Base-by-base conservation (phyloP, 2,797 vertebrate genomes). In the Lindbergichthys nudifrons region DNA sequence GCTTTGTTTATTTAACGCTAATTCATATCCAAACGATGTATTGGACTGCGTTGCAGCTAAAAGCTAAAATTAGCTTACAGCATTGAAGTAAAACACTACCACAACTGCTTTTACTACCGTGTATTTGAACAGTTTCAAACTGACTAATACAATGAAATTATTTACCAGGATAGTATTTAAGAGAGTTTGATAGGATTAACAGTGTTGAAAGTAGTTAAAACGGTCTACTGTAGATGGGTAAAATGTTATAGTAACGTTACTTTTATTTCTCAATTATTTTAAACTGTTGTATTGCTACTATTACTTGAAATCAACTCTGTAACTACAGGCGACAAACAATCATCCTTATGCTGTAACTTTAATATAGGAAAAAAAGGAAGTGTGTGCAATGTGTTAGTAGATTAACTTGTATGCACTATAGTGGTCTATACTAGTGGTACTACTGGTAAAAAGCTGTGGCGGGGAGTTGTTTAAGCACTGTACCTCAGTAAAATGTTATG, bases 31-130 rank as follows among this genome's bases (percentile, higher is more conserved):
- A 7, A 8, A 1, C 3, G 2, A 30, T 9, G 51, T 18, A 7
- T 14, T 7, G 5, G 4, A 14, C 46, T 42, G 14, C 30, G 13
- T 3, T 18, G 8, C 13, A 58, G 64, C 74, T 68, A 64, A 59
- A 57, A 53, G 73, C 68, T 77, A 64, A 41, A 36, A 21, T 56
- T 79, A 67, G 79, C 78, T 54, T 58, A 43, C 18, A 3, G 23
- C 23, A 18, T 70, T 1, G 10, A 3, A 36, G 47, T 64, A 65
- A 41, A 39, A 15, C 62, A 4, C 23, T 9, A n/a, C 4, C 26
- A 30, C 19, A 13, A n/a, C 42, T 19, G 58, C 14, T 42, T 65
- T 36, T 36, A 26, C 26, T 5, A 5, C 47, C 72, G 6, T 26
- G 6, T 14, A 23, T 43, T 10, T 15, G 8, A 52, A 12, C n/a